phyloP scores from a whole-genome alignment of 2,797 vertebrate species.

The Pseudopleuronectes americanus region DNA sequence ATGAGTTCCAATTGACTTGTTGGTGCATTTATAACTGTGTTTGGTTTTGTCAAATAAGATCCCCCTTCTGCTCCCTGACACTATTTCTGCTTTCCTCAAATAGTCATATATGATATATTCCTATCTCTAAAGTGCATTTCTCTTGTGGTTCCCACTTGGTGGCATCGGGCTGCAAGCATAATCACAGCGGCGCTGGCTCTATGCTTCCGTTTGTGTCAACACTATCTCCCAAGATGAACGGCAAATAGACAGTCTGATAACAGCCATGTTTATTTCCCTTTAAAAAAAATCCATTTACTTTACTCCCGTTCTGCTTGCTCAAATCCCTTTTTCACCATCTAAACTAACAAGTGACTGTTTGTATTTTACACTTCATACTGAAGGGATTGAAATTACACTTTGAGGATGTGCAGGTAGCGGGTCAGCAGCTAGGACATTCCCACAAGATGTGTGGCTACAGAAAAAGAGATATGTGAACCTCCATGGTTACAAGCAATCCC shows the following conservation, averaged over 20 bases:
- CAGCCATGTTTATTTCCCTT: constrained; percentile 56
- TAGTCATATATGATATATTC: constrained; percentile 18
- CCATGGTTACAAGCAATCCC: neutral
- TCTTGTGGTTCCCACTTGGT: constrained; percentile 41
- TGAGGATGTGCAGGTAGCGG: neutral
- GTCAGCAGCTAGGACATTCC: constrained; percentile 1
- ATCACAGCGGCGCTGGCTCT: constrained; percentile 38
- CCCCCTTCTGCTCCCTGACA: constrained; percentile 11
- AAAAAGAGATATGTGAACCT: constrained; percentile 2
- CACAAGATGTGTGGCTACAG: neutral
- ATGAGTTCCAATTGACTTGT: neutral
- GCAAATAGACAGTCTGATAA: constrained; percentile 66
- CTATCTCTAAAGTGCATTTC: constrained; percentile 36
- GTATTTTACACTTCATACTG: constrained; percentile 35
- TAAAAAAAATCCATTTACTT: constrained; percentile 46
- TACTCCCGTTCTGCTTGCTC: constrained; percentile 30
- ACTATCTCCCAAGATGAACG: constrained; percentile 57
- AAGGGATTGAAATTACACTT: constrained; percentile 18
- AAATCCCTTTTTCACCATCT: constrained; percentile 39
- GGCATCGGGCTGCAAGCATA: constrained; percentile 55
- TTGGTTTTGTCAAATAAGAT: constrained; percentile 14
- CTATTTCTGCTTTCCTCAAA: constrained; percentile 19
- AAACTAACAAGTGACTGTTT: constrained; percentile 46
- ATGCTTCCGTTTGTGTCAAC: constrained; percentile 47
- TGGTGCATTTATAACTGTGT: constrained; percentile 14